Evolutionary conservation across 2,888 invertebrate species (phyloP).

Genomic region (Alcis repandata): DNA sequence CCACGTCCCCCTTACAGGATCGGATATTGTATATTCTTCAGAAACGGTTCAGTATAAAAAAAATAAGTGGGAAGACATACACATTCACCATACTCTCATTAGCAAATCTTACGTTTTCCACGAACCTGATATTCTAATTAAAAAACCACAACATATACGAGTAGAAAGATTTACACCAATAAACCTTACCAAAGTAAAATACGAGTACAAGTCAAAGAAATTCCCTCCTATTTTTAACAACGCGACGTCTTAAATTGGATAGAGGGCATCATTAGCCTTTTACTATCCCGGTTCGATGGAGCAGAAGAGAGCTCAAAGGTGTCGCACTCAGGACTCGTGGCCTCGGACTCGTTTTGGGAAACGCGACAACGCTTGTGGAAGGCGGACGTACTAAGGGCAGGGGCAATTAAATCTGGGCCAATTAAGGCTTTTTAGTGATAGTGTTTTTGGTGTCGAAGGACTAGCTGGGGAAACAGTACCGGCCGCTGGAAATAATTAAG

Average conservation of each 20-base stretch:
- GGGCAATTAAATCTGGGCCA: background rate
- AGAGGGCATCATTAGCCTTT: slow-evolving; percentile 47
- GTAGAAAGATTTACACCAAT: background rate
- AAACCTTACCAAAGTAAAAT: slow-evolving; percentile 8
- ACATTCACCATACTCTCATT: no score
- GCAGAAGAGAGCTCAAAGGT: slow-evolving; percentile 47
- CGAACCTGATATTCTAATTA: background rate
- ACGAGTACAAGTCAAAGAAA: slow-evolving; percentile 10
- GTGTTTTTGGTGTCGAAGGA: no score
- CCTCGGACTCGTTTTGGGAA: slow-evolving; percentile 43
- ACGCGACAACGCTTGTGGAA: slow-evolving; percentile 23
- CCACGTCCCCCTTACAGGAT: no score
- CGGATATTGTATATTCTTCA: no score
- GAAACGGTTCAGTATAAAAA: no score
- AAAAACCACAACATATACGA: no score
- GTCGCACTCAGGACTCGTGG: slow-evolving; percentile 40
- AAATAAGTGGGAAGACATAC: no score
- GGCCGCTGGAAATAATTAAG: no score
- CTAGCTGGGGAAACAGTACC: no score
- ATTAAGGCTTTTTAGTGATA: no score
- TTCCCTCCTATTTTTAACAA: slow-evolving; percentile 35
- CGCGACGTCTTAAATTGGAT: slow-evolving; percentile 35
- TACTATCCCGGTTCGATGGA: slow-evolving; percentile 43
- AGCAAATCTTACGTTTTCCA: no score
- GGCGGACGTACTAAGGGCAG: slow-evolving; percentile 19